Conservation (phyloP, 2,888 invertebrate species). For the Platerodrilus igneus region DNA sequence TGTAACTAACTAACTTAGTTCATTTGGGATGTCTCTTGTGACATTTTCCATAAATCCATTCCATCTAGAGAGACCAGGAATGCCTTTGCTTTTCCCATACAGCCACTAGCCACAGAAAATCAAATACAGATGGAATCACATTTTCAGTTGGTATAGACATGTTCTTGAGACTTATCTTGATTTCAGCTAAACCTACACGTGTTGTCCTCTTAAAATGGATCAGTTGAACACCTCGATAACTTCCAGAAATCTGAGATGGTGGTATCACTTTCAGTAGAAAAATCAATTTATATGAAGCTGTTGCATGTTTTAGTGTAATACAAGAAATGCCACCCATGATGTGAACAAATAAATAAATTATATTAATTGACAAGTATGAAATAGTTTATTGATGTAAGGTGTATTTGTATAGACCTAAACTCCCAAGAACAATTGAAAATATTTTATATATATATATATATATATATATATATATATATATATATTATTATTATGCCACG, state of each 20-base stretch:
- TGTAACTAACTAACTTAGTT: not conserved
- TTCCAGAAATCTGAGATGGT: constrained; percentile 1
- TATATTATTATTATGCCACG: too few relatives aligned
- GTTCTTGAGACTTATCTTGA: not conserved
- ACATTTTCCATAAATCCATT: constrained; percentile 4
- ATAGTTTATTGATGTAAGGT: too few relatives aligned
- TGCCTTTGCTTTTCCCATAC: not conserved
- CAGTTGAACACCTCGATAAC: constrained; percentile 1
- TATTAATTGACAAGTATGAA: too few relatives aligned
- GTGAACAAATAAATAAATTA: too few relatives aligned
- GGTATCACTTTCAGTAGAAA: not conserved
- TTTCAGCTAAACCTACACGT: constrained; percentile 4
- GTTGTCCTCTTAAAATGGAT: constrained; percentile 5
- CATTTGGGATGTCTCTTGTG: too few relatives aligned
- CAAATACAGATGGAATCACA: not conserved
- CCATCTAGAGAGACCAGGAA: constrained; percentile 2
- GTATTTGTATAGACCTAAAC: too few relatives aligned
- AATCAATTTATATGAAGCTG: not conserved
- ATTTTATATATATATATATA: too few relatives aligned
- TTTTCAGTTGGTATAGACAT: too few relatives aligned
- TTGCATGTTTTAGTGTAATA: constrained; percentile 1
- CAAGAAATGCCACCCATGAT: constrained; percentile 3
- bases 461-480: too few relatives aligned
- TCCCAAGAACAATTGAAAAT: too few relatives aligned
- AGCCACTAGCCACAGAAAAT: not conserved